Base-by-base conservation (phyloP, 2,113 vertebrate species). In the Fregetta grallaria region DNA sequence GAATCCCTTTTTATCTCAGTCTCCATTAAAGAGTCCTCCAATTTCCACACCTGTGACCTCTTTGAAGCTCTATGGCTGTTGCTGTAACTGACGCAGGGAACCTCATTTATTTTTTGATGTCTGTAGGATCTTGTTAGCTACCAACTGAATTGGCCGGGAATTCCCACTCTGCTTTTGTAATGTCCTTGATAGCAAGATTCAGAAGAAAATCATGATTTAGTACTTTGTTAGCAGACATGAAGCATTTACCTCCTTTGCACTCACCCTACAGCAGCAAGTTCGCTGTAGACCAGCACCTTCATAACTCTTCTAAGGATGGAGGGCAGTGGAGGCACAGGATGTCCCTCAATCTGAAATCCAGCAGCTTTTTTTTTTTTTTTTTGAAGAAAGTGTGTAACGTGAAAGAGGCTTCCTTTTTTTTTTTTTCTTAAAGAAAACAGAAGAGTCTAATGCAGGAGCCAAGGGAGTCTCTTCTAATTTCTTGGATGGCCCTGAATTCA, bases 41-140 rank as follows among this genome's bases (percentile, higher is more conserved):
- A 29, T 92, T 95, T 95, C 91, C 86, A 96, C 97, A 97, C 89
- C 97, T 96, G 94, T 89, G 80, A 97, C 95, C 91, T 91, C 94
- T 97, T 91, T 96, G 95, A 97, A 95, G 96, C 92, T 95, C 74
- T 66, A 13, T 26, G 34, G 44, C 47, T 92, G 72, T 50, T 96
- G 79, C 66, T 82, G 62, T 88, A 95, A 95, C 80, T 76, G 84
- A 20, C 91, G 77, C 61, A 76, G 73, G 70, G 73, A 95, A 73
- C 40, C 62, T 92, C 38, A 63, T 75, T 92, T 84, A 42, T 67
- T 92, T 95, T 95, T 75, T 94, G 17, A 87, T 89, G 56, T 94
- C 62, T 94, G 52, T n/a, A 91, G 68, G 73, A 94, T 92, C 88
- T 94, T 81, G 63, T 89, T 91, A 85, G 49, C 61, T 84, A 93